phyloP scores from a whole-genome alignment of 1,140 invertebrate species.

The Neodiprion fabricii region DNA sequence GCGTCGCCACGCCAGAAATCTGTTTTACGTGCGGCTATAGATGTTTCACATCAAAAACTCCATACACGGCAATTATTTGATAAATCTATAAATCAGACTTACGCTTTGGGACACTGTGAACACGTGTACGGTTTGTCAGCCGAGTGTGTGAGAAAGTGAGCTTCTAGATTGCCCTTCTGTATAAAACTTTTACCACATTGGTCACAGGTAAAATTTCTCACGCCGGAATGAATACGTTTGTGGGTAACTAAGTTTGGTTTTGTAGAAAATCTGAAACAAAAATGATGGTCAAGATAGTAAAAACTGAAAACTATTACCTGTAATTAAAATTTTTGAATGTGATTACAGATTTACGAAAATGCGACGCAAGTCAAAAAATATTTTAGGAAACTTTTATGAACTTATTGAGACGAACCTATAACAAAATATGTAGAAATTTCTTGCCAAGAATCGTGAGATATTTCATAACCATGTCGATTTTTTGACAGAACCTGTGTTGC shows the following conservation, averaged over 20 bases:
- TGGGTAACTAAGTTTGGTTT: conserved; percentile 68
- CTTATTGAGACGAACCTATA: neutral
- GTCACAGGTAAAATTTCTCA: conserved; percentile 66
- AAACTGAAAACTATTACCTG: neutral
- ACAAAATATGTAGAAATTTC: neutral
- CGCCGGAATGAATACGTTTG: conserved; percentile 65
- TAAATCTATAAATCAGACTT: conserved; percentile 29
- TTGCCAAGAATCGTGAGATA: conserved; percentile 14
- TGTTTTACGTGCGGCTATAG: no score
- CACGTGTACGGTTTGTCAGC: conserved; percentile 59
- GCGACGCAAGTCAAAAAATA: conserved; percentile 10
- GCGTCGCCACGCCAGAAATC: no score
- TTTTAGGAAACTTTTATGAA: neutral
- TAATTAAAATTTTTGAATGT: no score
- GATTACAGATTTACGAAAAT: no score
- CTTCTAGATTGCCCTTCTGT: conserved; percentile 67
- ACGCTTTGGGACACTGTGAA: conserved; percentile 56
- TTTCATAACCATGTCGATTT: neutral
- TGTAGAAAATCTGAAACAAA: conserved; percentile 55
- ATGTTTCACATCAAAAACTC: neutral
- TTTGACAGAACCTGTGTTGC: no score
- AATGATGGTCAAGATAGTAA: neutral
- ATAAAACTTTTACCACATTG: conserved; percentile 69
- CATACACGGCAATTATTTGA: conserved; percentile 13
- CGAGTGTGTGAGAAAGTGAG: conserved; percentile 67